Percentiles rank a stretch among this genome's conserved stretches.
phyloP scores from a whole-genome alignment of 2,888 invertebrate genomes.

The Empis livida region DNA sequence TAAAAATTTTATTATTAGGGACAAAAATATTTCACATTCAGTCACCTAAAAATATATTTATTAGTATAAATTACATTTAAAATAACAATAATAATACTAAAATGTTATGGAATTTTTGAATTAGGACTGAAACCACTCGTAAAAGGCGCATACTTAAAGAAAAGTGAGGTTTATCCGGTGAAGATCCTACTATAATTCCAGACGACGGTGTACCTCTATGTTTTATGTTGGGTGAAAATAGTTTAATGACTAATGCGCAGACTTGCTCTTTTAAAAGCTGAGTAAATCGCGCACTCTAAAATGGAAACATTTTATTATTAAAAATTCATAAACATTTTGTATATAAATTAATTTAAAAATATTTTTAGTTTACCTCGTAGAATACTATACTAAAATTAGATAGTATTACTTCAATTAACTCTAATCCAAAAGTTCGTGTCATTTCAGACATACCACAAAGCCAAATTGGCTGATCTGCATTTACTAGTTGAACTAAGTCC shows the following conservation, averaged over 20 bases:
- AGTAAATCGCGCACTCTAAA: slow-evolving; percentile 85
- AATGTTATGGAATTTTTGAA: slow-evolving; percentile 84
- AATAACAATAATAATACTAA: slow-evolving; percentile 45
- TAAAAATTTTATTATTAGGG: slow-evolving; percentile 90
- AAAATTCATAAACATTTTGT: not conserved
- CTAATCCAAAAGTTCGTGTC: slow-evolving; percentile 92
- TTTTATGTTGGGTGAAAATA: slow-evolving; percentile 98
- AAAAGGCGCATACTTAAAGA: slow-evolving; percentile 92
- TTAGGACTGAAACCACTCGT: slow-evolving; percentile 81
- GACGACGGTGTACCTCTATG: slow-evolving; percentile 50
- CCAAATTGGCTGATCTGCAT: slow-evolving; percentile 94
- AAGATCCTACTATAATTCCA: slow-evolving; percentile 47
- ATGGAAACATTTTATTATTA: slow-evolving; percentile 19
- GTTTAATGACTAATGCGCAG: slow-evolving; percentile 93
- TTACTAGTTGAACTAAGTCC: slow-evolving; percentile 93
- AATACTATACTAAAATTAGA: slow-evolving; percentile 75
- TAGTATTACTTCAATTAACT: slow-evolving; percentile 85
- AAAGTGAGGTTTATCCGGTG: slow-evolving; percentile 85
- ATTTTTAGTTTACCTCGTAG: slow-evolving; percentile 49
- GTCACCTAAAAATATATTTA: slow-evolving; percentile 52
- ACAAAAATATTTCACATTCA: slow-evolving; percentile 97
- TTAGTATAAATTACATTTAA: not conserved
- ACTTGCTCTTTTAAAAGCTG: slow-evolving; percentile 92
- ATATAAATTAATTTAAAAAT: not conserved
- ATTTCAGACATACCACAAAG: slow-evolving; percentile 92